A percentile compares a stretch with the other conserved stretches of the same genome.
These are phyloP conservation scores for Copidosoma floridanum DNA, from an alignment of 1,140 invertebrate species.

Conservation along the genomic window DNA sequence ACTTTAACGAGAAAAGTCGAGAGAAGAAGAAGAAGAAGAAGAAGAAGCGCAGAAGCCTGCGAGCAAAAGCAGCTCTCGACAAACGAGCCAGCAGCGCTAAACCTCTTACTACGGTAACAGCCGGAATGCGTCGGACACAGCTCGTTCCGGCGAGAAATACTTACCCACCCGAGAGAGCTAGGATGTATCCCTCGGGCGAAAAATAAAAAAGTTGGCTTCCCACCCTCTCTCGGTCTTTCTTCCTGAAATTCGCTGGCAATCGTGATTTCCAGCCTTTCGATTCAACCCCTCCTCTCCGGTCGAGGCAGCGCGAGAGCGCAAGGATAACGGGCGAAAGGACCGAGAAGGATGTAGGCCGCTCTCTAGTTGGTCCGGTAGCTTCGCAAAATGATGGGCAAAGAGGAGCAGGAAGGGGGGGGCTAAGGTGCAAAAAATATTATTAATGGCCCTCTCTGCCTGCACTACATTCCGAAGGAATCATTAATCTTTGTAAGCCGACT, in stretches of 20 bases:
- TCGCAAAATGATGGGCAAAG: no score
- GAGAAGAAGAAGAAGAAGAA: conserved; percentile 4
- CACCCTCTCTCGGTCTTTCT: neutral
- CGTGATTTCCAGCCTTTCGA: conserved; percentile 8
- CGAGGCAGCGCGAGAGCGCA: no score
- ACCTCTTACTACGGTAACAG: conserved; percentile 18
- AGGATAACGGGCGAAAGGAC: no score
- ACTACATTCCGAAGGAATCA: conserved; percentile 22
- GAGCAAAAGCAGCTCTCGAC: conserved; percentile 3
- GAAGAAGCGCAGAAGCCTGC: neutral
- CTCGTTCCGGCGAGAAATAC: neutral
- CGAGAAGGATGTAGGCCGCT: no score
- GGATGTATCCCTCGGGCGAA: neutral
- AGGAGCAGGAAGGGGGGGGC: no score
- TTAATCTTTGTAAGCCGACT: conserved; percentile 24
- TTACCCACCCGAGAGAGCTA: neutral
- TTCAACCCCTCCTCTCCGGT: neutral
- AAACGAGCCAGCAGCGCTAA: conserved; percentile 13
- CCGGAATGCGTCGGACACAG: conserved; percentile 4
- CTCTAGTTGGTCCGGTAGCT: no score
- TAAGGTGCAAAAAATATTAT: conserved; percentile 27
- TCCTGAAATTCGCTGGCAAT: conserved; percentile 4
- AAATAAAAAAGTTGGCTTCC: conserved; percentile 11
- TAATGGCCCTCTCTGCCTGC: conserved; percentile 8
- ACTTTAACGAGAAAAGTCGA: conserved; percentile 23